Base-by-base conservation (phyloP, 1,140 invertebrate species). In the Trachymyrmex cornetzi region DNA sequence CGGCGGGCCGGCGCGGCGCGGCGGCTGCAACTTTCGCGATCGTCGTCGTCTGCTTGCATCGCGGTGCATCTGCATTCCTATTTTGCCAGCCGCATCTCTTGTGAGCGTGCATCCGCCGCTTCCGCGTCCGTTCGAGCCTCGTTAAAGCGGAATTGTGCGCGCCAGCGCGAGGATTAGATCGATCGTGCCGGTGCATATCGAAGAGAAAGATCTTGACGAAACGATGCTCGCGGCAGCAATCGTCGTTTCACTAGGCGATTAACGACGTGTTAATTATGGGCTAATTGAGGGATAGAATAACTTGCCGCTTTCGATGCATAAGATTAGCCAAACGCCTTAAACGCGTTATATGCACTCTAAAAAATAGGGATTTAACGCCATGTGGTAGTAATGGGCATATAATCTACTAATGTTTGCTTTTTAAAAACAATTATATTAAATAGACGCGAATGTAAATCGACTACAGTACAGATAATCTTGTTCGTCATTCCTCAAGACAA, bases 121-220 rank as follows among this genome's bases (percentile, higher is more conserved):
- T 93, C 93, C 92, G 91, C 93, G 87, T 93, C 91, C 90, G 92
- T 77, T 22, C 6, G 55, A 27, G 84, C 77, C 87, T 89, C 88
- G 81, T 90, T 90, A 88, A 27, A 75, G 19, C 53, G 55, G 19
- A 81, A 87, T 59, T 22, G 38, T 27, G 50, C 55, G 27, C 57
- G 48, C 48, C 30, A 22, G 53, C 55, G 55, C 30, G 50, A 85
- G 4, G 34, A 69, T 69, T 64, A 50, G 24, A 38, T n/a, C n/a
- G 48, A 72, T 63, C 53, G 38, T 34, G 11, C 12, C 34, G 80
- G 61, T n/a, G 7, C 27, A 24, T 30, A 22, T 59, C 38, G 50
- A 48, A 57, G 14, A 3, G 1, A 2, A 2, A 1, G 22, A 57
- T 74, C 27, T 2, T 38, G 57, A 27, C 19, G 38, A 14, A 14